Conservation (phyloP, 1,140 invertebrate species). For the Drosophila guanche region DNA sequence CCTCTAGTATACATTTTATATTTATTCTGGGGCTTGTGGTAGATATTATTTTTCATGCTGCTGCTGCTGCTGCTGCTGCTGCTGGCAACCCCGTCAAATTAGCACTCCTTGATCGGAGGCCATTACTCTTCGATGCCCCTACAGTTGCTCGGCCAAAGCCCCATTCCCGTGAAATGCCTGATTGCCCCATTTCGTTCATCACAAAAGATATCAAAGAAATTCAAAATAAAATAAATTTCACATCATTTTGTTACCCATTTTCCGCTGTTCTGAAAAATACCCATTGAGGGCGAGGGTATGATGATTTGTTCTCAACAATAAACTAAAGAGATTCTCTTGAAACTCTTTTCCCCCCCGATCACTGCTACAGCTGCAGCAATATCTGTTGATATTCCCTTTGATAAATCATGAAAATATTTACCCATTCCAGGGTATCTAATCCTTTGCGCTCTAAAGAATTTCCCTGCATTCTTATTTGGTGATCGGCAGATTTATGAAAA, state of each 20-base stretch:
- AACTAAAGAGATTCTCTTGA: no score
- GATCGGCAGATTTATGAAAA: conserved; percentile 68
- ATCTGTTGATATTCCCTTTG: no score
- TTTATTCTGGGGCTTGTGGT: conserved; percentile 20
- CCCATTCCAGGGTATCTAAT: no score
- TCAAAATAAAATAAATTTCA: conserved; percentile 47
- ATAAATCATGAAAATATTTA: no score
- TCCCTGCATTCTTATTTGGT: not conserved
- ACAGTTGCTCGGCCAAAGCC: no score
- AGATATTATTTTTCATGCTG: not conserved
- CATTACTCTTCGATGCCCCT: conserved; percentile 34
- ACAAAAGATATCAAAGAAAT: conserved; percentile 39
- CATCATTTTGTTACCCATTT: no score
- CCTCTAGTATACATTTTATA: conserved; percentile 5
- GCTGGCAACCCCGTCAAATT: conserved; percentile 46
- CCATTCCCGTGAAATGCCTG: conserved; percentile 16
- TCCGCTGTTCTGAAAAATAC: conserved; percentile 1
- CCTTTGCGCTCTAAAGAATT: no score
- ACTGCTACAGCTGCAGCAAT: not conserved
- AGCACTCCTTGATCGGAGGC: conserved; percentile 47
- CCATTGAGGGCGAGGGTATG: no score
- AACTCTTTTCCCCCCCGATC: not conserved
- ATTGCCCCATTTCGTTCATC: conserved; percentile 55
- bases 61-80: not conserved
- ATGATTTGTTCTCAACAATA: no score